phyloP scores from a whole-genome alignment of 2,888 invertebrate genomes.

The Epiblema foenella region DNA sequence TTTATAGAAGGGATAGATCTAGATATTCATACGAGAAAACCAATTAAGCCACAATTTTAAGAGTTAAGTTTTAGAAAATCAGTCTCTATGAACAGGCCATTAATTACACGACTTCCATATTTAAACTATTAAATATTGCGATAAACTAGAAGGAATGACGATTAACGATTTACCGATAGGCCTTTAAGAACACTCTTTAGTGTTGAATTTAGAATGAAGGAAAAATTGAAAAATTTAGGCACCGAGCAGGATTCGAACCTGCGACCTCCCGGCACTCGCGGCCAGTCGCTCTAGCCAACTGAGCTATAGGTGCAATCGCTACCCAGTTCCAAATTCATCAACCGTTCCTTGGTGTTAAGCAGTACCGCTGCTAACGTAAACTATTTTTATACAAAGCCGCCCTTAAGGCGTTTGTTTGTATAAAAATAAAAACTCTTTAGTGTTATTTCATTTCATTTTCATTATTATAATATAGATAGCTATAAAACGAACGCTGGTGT shows the following conservation, averaged over 20 bases:
- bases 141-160: constrained; percentile 18
- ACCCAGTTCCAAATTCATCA: too few species aligned
- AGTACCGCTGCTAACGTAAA: too few species aligned
- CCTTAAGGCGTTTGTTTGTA: too few species aligned
- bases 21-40: constrained; percentile 53
- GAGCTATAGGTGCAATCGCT: too few species aligned
- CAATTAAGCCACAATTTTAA: constrained; percentile 63
- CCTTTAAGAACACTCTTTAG: constrained; percentile 18
- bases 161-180: constrained; percentile 13
- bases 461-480: not conserved
- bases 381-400: too few species aligned
- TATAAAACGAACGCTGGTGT: constrained; percentile 7
- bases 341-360: too few species aligned
- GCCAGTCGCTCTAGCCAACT: too few species aligned
- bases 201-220: too few species aligned
- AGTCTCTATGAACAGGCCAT: constrained; percentile 84
- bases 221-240: too few species aligned
- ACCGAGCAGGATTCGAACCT: too few species aligned
- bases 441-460: constrained; percentile 4
- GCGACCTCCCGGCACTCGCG: too few species aligned
- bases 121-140: constrained; percentile 37
- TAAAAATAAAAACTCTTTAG: too few species aligned
- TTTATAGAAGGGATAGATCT: constrained; percentile 32
- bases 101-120: constrained; percentile 63
- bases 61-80: constrained; percentile 81